Evolutionary conservation across 2,113 vertebrate genomes (phyloP), one percentile per base, ranked within the genome.

Genomic region (Eonycteris spelaea): DNA sequence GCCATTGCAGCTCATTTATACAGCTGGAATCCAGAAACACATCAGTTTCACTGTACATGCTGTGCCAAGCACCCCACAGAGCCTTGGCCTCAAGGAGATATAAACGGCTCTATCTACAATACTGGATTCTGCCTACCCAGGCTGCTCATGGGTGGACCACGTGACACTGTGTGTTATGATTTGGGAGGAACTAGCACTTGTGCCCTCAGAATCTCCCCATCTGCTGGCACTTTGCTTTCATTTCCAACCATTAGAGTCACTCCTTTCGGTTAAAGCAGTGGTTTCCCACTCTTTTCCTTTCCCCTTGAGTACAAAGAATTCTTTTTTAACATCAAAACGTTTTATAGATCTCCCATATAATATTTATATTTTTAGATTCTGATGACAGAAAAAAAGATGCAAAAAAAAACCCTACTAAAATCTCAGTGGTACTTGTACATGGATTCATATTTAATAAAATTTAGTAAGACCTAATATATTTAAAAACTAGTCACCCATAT

Each of bases 21-120:
- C 97, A 97, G 97, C 97, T 98, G 97, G 33, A 75, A 57, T 71
- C 85, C 43, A 96, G 96, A 97, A 96, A 98, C 74, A 98, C 74
- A 84, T 51, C 88, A 91, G 89, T 53, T 86, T 85, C 48, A 2
- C 57, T 67, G 57, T 7, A 28, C 96, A 77, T 89, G 96, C 97
- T 97, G 96, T 67, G 91, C 68, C n/a, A 53, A 68, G 70, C 73
- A 48, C 92, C 95, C 95, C 95, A 22, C 74, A 26, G 95, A 93
- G 93, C 74, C 33, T n/a, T 43, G 45, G 86, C 77, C 61, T 96
- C 28, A 1, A 53, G 61, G 90, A 94, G 68, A 63, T 85, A 30
- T 65, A 59, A 94, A 43, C 35, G 51, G 48, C 30, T 75, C 67
- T 12, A 12, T 82, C 71, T 55, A 13, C 6, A 28, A 22, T 57